Percentiles rank a stretch among this genome's conserved stretches.
These are phyloP conservation scores for Chloropsis hardwickii DNA, from an alignment of 2,113 vertebrate species.

Conservation along the genomic window DNA sequence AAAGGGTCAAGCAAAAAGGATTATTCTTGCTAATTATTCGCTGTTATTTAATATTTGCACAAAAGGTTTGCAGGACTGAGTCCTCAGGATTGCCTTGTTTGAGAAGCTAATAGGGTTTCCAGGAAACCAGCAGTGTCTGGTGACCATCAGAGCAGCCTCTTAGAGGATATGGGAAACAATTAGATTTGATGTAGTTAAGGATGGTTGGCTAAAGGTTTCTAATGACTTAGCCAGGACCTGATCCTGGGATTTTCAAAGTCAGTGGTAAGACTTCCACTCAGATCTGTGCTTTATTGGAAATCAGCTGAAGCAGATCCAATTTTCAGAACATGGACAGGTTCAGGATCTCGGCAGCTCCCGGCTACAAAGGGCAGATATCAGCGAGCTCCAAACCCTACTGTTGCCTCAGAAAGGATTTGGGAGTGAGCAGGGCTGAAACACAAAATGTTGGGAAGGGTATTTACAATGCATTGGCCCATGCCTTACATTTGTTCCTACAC, in stretches of 20 bases:
- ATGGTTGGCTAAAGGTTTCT: background rate
- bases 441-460: background rate
- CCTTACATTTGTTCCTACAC: background rate
- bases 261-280: background rate
- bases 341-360: background rate
- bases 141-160: background rate
- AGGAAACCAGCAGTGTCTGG: conserved; percentile 16
- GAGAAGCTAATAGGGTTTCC: conserved; percentile 49
- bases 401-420: background rate
- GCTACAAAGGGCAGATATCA: background rate
- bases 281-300: background rate
- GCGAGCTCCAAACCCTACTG: background rate
- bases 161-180: background rate
- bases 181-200: background rate
- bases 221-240: background rate
- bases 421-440: background rate
- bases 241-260: background rate
- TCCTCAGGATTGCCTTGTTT: conserved; percentile 43
- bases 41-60: conserved; percentile 59
- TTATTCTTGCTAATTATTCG: conserved; percentile 53
- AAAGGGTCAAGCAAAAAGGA: conserved; percentile 48
- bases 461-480: background rate
- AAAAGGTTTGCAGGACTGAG: conserved; percentile 19
- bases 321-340: background rate
- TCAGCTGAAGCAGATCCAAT: background rate